Base-by-base conservation (phyloP, 2,797 vertebrate species). In the Scolopax rusticola region DNA sequence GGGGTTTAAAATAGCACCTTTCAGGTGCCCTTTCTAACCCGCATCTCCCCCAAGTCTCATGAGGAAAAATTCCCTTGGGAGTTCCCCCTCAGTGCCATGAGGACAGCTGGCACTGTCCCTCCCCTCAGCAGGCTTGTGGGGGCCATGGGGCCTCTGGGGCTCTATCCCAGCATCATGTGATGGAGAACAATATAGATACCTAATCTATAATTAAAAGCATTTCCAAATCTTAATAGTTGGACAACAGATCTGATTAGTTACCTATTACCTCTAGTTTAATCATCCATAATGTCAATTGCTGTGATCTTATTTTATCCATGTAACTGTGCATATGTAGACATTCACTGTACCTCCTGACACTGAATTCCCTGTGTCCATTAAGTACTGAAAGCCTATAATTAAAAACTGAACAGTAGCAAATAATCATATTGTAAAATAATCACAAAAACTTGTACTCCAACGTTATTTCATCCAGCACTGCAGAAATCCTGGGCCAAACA, bases 121-220 rank as follows among this genome's bases (percentile, higher is more conserved):
- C 6, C 5, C 78, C 53, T 83, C 65, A 41, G 56, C 28, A 53
- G 45, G 45, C 15, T 45, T n/a, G 5, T 2, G 3, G 41, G 5
- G 15, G 28, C 61, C 38, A 12, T 32, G 27, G 48, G 8, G 19
- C 16, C 6, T 12, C 21, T 27, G 12, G 41, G 19, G 6, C 65
- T 61, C 61, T 47, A 24, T 14, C 21, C 16, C 1, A 1, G 20
- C 30, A 13, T 25, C 4, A 2, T 1, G 1, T 1, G 0, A 10
- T 25, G 63, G 76, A 50, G 36, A 65, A 47, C 27, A 63, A 67
- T 28, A 38, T 5, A 60, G 57, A 60, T 78, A 51, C 17, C 15
- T 57, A 45, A 74, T 11, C n/a, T 33, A 9, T 40, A 38, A 69
- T 28, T 57, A 57, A 36, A 84, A 63, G 21, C n/a, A 69, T 74